Base-by-base conservation (phyloP, 2,888 invertebrate genomes). In the Caenorhabditis sinica region DNA sequence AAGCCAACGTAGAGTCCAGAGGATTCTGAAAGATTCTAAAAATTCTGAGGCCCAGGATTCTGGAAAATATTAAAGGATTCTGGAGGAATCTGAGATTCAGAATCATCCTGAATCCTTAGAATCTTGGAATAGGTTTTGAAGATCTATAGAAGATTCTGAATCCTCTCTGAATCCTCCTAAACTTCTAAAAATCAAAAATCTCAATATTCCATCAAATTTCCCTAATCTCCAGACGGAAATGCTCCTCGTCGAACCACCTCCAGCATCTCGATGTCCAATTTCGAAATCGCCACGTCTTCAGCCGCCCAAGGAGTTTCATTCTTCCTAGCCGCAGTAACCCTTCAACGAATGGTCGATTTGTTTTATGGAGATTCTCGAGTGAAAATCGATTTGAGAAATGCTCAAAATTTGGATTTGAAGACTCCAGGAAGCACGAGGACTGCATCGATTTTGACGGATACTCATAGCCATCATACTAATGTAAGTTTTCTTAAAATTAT, bases 291-390 rank as follows among this genome's bases (percentile, higher is more conserved):
- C 17, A 61, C 33, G 23, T 73, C 85, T 4, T 77, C 81, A 13
- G 76, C 85, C 15, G 77, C 83, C 13, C 83, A 86, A 28, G 84
- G 88, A 0, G 86, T 92, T 9, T 90, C 89, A 8, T 92, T 92
- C 81, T 92, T 92, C 80, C 77, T 91, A 20, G 89, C 91, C 1
- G 86, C 89, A 0, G 84, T 87, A 2, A 88, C 90, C n/a, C 61
- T 90, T 6, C 88, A 89, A 60, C 82, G 90, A 68, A 88, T 92
- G 88, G 86, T 92, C 71, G 91, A 91, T 76, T 71, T 92, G 33
- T 92, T 92, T 86, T 90, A 90, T 80, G 92, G 89, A 36, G 89
- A 90, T 74, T 80, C 86, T 15, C 56, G 71, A 56, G 80, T 83
- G 33, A 6, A 36, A 25, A 76, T 80, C 33, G 75, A 84, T 56